A percentile compares a stretch with the other conserved stretches of the same genome.
Evolutionary conservation across 2,888 invertebrate species (phyloP).

Genomic region (Drosophila acutilabella): DNA sequence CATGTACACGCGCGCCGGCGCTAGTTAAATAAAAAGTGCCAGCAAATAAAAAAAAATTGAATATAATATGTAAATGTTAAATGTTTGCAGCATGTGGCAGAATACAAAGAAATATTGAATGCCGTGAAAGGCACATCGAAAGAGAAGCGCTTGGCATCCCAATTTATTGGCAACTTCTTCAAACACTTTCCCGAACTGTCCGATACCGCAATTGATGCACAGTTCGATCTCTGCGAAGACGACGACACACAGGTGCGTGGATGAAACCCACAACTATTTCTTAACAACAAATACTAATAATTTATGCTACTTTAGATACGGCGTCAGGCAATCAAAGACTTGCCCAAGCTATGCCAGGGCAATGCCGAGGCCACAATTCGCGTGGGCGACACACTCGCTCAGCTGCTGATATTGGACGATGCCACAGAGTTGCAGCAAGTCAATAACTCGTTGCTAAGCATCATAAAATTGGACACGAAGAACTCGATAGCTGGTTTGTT

Average conservation of each 20-base stretch:
- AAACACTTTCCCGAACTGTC: constrained; percentile 94
- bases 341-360: constrained; percentile 94
- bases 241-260: constrained; percentile 92
- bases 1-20: constrained; percentile 52
- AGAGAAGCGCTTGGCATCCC: constrained; percentile 96
- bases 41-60: no score
- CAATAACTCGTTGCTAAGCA: constrained; percentile 91
- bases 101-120: constrained; percentile 94
- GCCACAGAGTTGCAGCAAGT: constrained; percentile 93
- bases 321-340: constrained; percentile 96
- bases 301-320: constrained; percentile 89
- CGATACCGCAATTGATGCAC: constrained; percentile 95
- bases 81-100: constrained; percentile 91
- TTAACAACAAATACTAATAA: background rate
- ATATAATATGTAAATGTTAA: background rate
- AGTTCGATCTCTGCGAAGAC: constrained; percentile 98
- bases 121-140: constrained; percentile 95
- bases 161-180: constrained; percentile 97
- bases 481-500: constrained; percentile 89
- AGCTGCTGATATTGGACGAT: constrained; percentile 95
- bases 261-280: background rate
- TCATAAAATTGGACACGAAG: constrained; percentile 84
- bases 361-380: constrained; percentile 92
- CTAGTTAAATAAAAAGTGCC: constrained; percentile 23
- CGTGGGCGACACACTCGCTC: constrained; percentile 96